A percentile compares a stretch with the other conserved stretches of the same genome.
These are phyloP conservation scores for Andrena cerasifolii DNA, from an alignment of 1,140 invertebrate species.

Conservation along the genomic window DNA sequence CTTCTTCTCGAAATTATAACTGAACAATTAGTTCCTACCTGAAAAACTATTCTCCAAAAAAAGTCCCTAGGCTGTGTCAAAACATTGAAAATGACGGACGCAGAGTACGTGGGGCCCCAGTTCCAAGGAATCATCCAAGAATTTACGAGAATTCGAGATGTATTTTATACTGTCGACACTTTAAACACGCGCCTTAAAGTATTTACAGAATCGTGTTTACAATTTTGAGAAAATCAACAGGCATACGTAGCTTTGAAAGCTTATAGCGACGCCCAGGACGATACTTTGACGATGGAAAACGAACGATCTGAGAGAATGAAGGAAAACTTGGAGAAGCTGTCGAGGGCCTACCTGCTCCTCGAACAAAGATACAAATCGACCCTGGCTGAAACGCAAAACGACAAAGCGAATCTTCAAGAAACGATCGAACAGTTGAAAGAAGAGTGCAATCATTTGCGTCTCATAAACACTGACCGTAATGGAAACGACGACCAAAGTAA, in stretches of 20 bases:
- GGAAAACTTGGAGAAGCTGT: constrained; percentile 20
- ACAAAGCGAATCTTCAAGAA: constrained; percentile 35
- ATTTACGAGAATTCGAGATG: constrained; percentile 33
- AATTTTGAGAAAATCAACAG: constrained; percentile 28
- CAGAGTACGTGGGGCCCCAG: neutral
- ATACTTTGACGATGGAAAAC: constrained; percentile 31
- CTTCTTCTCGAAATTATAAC: no score
- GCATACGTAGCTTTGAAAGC: constrained; percentile 40
- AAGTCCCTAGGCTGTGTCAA: neutral
- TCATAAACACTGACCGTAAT: neutral
- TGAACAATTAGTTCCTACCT: neutral
- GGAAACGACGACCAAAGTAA: constrained; percentile 39
- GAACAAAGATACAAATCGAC: neutral
- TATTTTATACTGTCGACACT: neutral
- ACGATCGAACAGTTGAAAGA: constrained; percentile 12
- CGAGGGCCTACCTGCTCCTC: neutral
- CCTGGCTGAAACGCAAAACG: constrained; percentile 4
- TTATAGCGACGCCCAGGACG: constrained; percentile 33
- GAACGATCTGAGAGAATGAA: constrained; percentile 9
- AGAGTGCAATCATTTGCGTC: constrained; percentile 32
- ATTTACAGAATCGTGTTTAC: neutral
- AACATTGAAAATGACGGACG: constrained; percentile 12
- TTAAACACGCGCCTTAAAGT: neutral
- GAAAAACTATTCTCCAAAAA: neutral
- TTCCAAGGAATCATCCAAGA: neutral